Evolutionary conservation across 2,888 invertebrate species (phyloP), one percentile per base, ranked within the genome.

Genomic region (Andrena bicolor): DNA sequence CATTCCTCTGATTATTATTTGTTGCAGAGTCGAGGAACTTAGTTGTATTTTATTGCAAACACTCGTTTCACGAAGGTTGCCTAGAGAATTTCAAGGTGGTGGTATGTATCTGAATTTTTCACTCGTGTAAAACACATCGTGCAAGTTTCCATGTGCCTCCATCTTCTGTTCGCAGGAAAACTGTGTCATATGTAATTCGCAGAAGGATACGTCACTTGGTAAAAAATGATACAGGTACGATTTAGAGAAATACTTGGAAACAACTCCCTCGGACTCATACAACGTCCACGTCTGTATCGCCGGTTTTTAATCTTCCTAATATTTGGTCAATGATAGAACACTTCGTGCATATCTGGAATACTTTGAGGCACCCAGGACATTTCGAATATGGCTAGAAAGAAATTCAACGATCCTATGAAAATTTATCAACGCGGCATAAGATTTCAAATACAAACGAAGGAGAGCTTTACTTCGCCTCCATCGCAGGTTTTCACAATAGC

Each of bases 61-160:
- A 99, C 94, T 96, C 96, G 8, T 99, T 98, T 94, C 99, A 99
- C 93, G 96, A 97, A 92, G 96, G 96, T 80, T 99, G 99, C 93
- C 94, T 98, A 85, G 96, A 96, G 0, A 95, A 94, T 77, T 92
- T 94, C 66, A 90, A 93, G 86, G 65, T 91, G 73, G 89, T 92
- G 82, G 94, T 93, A 88, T 73, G 91, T 89, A 49, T 53, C 6
- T 35, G 26, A 66, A 6, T 72, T 72, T 48, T 23, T 51, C 26
- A 60, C 49, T 4, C 13, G 51, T 49, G 1, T 35, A 41, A 32
- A 23, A 16, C 74, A 30, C 28, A 64, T 35, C 53, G 5, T 41
- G 32, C 41, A 32, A 23, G 10, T 48, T 32, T 48, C 61, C 16
- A 53, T 51, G n/a, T 1, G 35, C 23, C 35, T 65, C 69, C 13